Evolutionary conservation across 2,888 invertebrate species (phyloP), one percentile per base, ranked within the genome.

Genomic region (Dasypolia templi): DNA sequence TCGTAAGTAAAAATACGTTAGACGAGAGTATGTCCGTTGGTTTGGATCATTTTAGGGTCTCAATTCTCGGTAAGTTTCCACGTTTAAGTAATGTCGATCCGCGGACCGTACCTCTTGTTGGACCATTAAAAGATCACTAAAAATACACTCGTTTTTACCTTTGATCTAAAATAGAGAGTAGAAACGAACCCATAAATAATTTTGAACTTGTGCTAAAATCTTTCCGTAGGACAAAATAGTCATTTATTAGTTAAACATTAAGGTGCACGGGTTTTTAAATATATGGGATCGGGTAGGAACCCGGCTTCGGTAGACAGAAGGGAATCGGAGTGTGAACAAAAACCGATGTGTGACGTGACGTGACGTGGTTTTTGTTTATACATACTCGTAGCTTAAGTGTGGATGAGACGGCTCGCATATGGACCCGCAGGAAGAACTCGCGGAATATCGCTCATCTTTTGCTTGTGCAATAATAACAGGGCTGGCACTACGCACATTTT

Each of bases 381-480:
- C 91, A 79, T 91, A n/a, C n/a, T n/a, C n/a, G n/a, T n/a, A 91
- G 91, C 79, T n/a, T 82, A 81, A 84, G 86, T 86, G 75, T 83
- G 89, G 89, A 89, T 86, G 93, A 92, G 93, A 92, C 79, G 90
- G 84, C 87, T 92, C 93, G 89, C 95, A 95, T 91, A 93, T 95
- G 96, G 95, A 92, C 91, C 88, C 87, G 85, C 92, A 92, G 93
- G 93, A 94, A 93, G 91, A 91, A 87, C 91, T 91, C 90, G 93
- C 92, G 90, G 92, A 93, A 94, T 93, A 93, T 92, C 91, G 88
- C 92, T 91, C 90, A 89, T 89, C 90, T 93, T 95, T 93, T 94
- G 93, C 94, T 93, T 95, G 93, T 94, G 94, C 95, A 95, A 96
- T 94, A 91, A 92, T 91, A 91, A 75, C 91, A 95, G 95, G 95